These are phyloP conservation scores for Heliconius cydno DNA, from an alignment of 2,888 invertebrate species.

Conservation along the genomic window DNA sequence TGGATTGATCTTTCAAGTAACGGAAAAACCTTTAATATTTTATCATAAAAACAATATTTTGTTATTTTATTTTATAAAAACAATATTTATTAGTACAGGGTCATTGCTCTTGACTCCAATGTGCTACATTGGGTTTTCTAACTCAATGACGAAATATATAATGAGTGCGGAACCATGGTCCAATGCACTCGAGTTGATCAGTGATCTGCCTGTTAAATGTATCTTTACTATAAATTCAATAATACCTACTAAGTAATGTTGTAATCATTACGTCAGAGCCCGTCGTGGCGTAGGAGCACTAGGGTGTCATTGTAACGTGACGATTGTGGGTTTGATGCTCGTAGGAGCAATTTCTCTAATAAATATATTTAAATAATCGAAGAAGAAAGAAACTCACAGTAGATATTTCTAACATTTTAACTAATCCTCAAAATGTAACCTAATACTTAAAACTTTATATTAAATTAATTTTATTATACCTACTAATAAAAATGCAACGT, in stretches of 20 bases:
- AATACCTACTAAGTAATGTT: no score
- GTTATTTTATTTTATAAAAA: neutral
- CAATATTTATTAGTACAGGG: slow-evolving; percentile 2
- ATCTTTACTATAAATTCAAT: neutral
- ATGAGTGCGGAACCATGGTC: slow-evolving; percentile 11
- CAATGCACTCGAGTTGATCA: neutral
- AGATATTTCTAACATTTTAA: no score
- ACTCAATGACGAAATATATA: neutral
- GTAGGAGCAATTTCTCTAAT: neutral
- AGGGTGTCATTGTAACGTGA: no score
- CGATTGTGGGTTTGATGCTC: neutral
- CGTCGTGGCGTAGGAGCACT: no score
- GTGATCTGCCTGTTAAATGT: neutral
- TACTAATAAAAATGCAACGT: no score
- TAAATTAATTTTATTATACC: no score
- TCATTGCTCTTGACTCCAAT: slow-evolving; percentile 1
- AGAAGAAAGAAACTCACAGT: no score
- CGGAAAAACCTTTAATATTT: neutral
- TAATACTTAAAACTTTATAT: no score
- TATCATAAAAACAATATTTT: neutral
- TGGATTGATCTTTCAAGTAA: neutral
- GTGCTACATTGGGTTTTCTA: slow-evolving; percentile 1
- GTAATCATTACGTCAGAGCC: no score
- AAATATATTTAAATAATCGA: no score
- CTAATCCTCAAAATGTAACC: no score